A percentile compares a stretch with the other conserved stretches of the same genome.
Conservation (phyloP, 1,140 invertebrate species). For the Bradysia coprophila region DNA sequence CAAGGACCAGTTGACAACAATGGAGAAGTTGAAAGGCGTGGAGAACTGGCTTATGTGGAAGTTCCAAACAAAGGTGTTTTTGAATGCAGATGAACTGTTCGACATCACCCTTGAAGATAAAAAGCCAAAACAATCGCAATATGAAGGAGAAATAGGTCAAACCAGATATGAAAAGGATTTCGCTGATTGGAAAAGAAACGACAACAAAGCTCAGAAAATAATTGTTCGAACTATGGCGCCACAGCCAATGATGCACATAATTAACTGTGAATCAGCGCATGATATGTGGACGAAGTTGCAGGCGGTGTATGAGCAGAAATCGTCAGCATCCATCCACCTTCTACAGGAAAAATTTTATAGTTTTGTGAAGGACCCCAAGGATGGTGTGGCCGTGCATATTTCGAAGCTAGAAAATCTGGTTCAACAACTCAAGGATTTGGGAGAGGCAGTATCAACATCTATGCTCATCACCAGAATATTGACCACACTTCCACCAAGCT, state of each 20-base stretch:
- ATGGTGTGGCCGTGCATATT: constrained; percentile 12
- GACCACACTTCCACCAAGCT: constrained; percentile 12
- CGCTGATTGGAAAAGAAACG: constrained; percentile 6
- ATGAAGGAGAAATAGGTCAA: no score
- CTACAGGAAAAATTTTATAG: constrained; percentile 16
- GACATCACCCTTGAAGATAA: no score
- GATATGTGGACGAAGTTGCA: constrained; percentile 18
- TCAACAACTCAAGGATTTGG: constrained; percentile 11
- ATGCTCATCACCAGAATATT: constrained; percentile 19
- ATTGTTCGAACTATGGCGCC: constrained; percentile 10
- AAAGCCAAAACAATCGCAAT: no score
- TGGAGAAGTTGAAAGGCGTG: no score
- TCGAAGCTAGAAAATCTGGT: constrained; percentile 14
- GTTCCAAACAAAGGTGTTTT: no score
- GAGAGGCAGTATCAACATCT: constrained; percentile 11
- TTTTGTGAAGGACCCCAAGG: constrained; percentile 5
- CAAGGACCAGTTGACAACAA: no score
- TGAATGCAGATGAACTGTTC: no score
- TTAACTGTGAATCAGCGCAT: constrained; percentile 12
- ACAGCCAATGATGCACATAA: constrained; percentile 10
- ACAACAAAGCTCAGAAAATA: constrained; percentile 10
- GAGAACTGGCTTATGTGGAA: no score
- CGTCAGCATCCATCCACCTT: constrained; percentile 9
- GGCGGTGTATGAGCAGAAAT: constrained; percentile 15
- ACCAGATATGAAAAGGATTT: neutral